Evolutionary conservation across 2,113 vertebrate genomes (phyloP).

Genomic region (Nasalis larvatus): DNA sequence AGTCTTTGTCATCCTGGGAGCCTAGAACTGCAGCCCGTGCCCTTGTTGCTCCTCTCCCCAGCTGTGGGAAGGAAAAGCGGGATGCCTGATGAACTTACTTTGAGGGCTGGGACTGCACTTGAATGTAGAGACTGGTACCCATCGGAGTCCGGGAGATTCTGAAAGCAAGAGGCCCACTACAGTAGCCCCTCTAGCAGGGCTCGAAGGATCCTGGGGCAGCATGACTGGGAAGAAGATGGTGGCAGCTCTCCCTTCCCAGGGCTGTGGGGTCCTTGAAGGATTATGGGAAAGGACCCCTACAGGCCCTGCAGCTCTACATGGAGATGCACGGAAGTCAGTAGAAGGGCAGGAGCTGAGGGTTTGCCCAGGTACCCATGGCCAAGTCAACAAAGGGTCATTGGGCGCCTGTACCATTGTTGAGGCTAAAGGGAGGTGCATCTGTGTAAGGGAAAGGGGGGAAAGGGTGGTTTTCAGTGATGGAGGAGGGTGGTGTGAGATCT

Average conservation of each 20-base stretch:
- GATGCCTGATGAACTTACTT: not conserved
- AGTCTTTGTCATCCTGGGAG: not conserved
- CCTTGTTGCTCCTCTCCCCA: not conserved
- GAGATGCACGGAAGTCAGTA: not conserved
- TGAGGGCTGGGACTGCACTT: not conserved
- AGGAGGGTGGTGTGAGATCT: not conserved
- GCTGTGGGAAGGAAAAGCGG: not conserved
- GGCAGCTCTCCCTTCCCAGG: not conserved
- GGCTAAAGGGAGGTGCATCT: not conserved
- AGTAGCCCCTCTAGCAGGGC: not conserved
- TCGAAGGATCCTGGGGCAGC: not conserved
- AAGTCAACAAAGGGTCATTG: not conserved
- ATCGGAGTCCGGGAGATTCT: not conserved
- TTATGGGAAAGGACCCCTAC: not conserved
- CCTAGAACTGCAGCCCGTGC: not conserved
- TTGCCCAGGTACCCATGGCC: not conserved
- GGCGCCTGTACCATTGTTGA: not conserved
- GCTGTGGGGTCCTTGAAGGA: not conserved
- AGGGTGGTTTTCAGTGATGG: not conserved
- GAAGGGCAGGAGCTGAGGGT: not conserved
- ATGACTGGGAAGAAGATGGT: not conserved
- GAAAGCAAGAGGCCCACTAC: not conserved
- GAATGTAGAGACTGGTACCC: not conserved
- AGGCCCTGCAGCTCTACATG: not conserved
- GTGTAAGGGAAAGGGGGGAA: rapidly evolving